phyloP scores from a whole-genome alignment of 2,888 invertebrate species.

The Acrocyrtus sp. region DNA sequence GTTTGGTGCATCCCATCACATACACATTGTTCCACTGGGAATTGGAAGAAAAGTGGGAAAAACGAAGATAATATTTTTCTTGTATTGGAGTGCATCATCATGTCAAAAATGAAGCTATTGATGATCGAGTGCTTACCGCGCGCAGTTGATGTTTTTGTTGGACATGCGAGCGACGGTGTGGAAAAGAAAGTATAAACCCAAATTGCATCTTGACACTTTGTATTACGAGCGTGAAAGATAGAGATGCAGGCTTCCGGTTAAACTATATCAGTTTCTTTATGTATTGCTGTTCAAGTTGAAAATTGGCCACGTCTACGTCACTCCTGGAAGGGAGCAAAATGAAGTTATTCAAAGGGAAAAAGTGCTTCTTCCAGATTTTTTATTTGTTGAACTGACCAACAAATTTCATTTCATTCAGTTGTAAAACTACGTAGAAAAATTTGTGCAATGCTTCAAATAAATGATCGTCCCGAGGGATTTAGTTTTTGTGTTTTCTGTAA shows the following conservation, averaged over 20 bases:
- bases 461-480: slow-evolving; percentile 1
- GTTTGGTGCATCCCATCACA: not conserved
- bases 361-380: slow-evolving; percentile 9
- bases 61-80: slow-evolving; percentile 7
- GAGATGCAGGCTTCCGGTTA: not conserved
- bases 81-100: slow-evolving; percentile 11
- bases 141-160: not conserved
- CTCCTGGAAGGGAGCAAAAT: slow-evolving; percentile 2
- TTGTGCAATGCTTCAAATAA: not conserved
- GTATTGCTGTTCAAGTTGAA: slow-evolving; percentile 23
- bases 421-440: not conserved
- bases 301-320: slow-evolving; percentile 23
- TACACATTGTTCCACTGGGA: not conserved
- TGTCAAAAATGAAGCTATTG: slow-evolving; percentile 5
- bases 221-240: too few relatives aligned
- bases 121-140: not conserved
- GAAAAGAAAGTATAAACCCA: not conserved
- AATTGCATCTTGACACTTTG: not conserved
- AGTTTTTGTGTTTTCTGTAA: not conserved
- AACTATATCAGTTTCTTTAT: not conserved
- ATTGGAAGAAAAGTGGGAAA: not conserved
- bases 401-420: not conserved
- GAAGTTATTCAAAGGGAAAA: slow-evolving; percentile 20
- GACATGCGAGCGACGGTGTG: not conserved
- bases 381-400: slow-evolving; percentile 15